Evolutionary conservation across 2,888 invertebrate genomes (phyloP).

Genomic region (Pseudococcus jackbeardsleyi): DNA sequence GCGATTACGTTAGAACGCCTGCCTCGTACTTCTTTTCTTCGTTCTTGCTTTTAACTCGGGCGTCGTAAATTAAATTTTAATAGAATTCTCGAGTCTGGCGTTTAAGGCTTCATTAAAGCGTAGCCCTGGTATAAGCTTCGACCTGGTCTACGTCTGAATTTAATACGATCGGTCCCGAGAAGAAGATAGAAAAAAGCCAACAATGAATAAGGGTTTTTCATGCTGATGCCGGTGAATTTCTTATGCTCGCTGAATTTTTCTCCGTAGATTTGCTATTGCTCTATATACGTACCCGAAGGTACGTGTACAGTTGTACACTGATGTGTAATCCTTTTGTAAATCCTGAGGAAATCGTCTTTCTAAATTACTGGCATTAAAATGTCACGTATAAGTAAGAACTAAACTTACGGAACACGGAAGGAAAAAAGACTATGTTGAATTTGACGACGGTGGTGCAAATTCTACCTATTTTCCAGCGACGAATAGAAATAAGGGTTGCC

Average conservation of each 20-base stretch:
- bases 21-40: neutral
- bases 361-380: slow-evolving; percentile 48
- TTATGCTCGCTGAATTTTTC: slow-evolving; percentile 8
- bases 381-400: slow-evolving; percentile 42
- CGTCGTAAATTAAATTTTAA: slow-evolving; percentile 42
- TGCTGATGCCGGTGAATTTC: neutral
- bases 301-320: neutral
- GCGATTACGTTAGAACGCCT: slow-evolving; percentile 15
- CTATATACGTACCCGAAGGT: neutral
- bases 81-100: slow-evolving; percentile 38
- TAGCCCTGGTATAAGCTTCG: neutral
- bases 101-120: slow-evolving; percentile 40
- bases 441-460: neutral
- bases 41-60: neutral
- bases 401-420: neutral
- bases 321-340: slow-evolving; percentile 46
- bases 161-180: neutral
- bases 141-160: slow-evolving; percentile 17
- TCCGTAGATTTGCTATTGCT: neutral
- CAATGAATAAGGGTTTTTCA: neutral
- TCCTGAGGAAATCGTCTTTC: slow-evolving; percentile 46
- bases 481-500: too few species aligned
- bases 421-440: neutral
- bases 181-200: neutral
- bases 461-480: neutral